Evolutionary conservation across 2,113 vertebrate species (phyloP).

Genomic region (Etheostoma cragini): DNA sequence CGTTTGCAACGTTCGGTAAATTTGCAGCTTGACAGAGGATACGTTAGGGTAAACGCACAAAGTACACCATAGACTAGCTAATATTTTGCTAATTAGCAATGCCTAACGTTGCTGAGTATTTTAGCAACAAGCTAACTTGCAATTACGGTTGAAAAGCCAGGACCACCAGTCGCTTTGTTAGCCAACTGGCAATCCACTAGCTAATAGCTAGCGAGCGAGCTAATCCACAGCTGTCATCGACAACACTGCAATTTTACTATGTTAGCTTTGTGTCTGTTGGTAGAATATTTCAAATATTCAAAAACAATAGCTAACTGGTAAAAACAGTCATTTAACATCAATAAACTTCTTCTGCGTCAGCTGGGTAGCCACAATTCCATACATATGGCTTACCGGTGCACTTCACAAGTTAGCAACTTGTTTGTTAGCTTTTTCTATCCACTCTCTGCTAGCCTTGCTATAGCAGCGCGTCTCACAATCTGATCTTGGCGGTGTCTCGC

Average conservation of each 20-base stretch:
- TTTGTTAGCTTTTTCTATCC: slow-evolving; percentile 57
- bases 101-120: background rate
- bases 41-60: background rate
- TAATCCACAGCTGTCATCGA: slow-evolving; percentile 70
- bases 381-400: slow-evolving; percentile 69
- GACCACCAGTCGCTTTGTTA: slow-evolving; percentile 71
- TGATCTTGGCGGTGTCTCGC: slow-evolving; percentile 87
- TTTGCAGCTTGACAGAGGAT: background rate
- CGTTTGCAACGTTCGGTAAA: too few species aligned
- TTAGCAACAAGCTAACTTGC: slow-evolving; percentile 29
- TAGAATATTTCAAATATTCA: background rate
- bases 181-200: slow-evolving; percentile 34
- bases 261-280: background rate
- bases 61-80: background rate
- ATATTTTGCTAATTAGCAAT: background rate
- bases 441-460: slow-evolving; percentile 68
- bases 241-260: slow-evolving; percentile 11
- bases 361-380: background rate
- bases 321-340: background rate
- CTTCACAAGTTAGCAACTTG: slow-evolving; percentile 64
- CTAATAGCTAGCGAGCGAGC: slow-evolving; percentile 49
- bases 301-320: background rate
- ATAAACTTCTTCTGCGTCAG: background rate
- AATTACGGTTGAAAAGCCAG: slow-evolving; percentile 12
- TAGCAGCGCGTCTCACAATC: slow-evolving; percentile 79